These are phyloP conservation scores for Papilio polytes DNA, from an alignment of 1,140 invertebrate genomes.

Conservation along the genomic window DNA sequence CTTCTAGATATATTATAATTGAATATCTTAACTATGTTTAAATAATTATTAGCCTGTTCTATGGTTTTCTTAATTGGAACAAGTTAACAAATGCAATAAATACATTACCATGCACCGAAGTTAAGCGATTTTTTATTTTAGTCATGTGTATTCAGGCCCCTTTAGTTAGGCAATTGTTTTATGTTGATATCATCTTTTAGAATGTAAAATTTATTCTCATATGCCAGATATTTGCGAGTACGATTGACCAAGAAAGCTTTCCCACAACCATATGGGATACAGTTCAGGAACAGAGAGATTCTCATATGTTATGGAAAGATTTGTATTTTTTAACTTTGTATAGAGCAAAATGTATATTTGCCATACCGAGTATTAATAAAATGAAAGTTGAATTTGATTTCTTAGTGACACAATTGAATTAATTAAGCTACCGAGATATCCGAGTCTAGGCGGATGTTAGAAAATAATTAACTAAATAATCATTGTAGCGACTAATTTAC, in stretches of 20 bases:
- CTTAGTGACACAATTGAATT: constrained; percentile 13
- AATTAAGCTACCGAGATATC: neutral
- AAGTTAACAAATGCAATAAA: neutral
- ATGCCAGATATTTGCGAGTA: too few relatives aligned
- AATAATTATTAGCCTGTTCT: constrained; percentile 10
- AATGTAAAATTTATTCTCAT: too few relatives aligned
- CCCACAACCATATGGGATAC: too few relatives aligned
- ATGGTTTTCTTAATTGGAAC: neutral
- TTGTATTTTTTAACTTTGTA: neutral
- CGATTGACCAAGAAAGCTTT: too few relatives aligned
- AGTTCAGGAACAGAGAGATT: too few relatives aligned
- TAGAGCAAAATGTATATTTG: neutral
- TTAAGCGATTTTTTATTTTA: too few relatives aligned
- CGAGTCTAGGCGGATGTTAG: constrained; percentile 15
- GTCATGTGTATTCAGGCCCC: too few relatives aligned
- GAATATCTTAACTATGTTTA: neutral
- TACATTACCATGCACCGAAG: too few relatives aligned
- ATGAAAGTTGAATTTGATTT: constrained; percentile 27
- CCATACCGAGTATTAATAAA: constrained; percentile 3
- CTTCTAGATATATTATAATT: neutral
- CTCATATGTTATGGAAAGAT: too few relatives aligned
- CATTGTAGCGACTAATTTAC: constrained; percentile 38
- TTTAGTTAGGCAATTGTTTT: too few relatives aligned
- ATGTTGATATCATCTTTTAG: too few relatives aligned
- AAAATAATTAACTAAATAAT: constrained; percentile 25